Base-by-base conservation (phyloP, 2,888 invertebrate species). In the Hydriomena furcata region DNA sequence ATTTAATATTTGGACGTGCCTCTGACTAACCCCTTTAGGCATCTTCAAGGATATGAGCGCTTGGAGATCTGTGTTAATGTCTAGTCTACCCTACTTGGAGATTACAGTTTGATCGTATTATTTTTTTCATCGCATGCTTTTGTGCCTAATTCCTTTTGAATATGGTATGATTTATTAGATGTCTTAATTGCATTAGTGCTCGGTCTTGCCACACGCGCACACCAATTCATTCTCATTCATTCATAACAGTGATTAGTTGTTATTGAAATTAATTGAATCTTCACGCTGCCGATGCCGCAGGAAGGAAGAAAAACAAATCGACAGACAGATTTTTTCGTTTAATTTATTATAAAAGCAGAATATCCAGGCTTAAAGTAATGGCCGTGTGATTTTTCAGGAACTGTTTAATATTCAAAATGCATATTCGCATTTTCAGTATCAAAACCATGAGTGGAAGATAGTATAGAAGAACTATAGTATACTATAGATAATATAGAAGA, bases 111-210 rank as follows among this genome's bases (percentile, higher is more conserved):
- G n/a, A n/a, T n/a, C n/a, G n/a, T 63, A 61, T 63, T 40, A 48
- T 46, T 56, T 56, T 63, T 69, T 65, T 63, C 65, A 52, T 44
- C 49, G 56, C 54, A 52, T 65, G 58, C 53, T 57, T 71, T n/a
- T 55, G 54, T 67, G 70, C 61, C 70, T 76, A 75, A 80, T 81
- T 79, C 63, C 58, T 66, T 71, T 73, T 71, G 64, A 74, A 66
- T 67, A 67, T 59, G 62, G 67, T 75, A 71, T 78, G 75, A 80
- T 76, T 81, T 78, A 69, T 78, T 68, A 61, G 56, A 49, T 60
- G 58, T 37, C 56, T 70, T 65, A 67, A 72, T 70, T 71, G 56
- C 64, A 65, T 78, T 74, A 72, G 66, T 57, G 62, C 66, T 58
- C 65, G 58, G 64, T 71, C 40, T 66, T 60, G 60, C 58, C 60